These are phyloP conservation scores for Melipona beecheii DNA, from an alignment of 2,888 invertebrate species.

Conservation along the genomic window DNA sequence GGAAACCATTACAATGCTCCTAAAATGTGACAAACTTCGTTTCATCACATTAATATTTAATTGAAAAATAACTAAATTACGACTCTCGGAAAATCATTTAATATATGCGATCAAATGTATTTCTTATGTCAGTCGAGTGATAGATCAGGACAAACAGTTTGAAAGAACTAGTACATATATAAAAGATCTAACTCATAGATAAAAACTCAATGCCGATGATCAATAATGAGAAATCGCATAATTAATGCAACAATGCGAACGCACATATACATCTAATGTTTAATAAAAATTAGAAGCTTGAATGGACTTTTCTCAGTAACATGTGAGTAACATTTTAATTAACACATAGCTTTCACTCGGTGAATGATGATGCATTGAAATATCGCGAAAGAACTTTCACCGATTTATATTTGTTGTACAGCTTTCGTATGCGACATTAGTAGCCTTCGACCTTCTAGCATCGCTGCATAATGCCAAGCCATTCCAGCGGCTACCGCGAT, in stretches of 20 bases:
- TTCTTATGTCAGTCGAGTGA: background rate
- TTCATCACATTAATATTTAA: conserved; percentile 34
- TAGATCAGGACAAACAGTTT: background rate
- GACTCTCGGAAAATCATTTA: background rate
- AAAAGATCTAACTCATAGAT: background rate
- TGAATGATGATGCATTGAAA: conserved; percentile 27
- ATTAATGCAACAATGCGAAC: background rate
- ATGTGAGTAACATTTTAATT: conserved; percentile 62
- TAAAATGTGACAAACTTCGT: conserved; percentile 2
- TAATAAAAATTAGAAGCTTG: conserved; percentile 1
- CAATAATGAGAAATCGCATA: background rate
- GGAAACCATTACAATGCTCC: conserved; percentile 19
- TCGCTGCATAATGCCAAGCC: conserved; percentile 19
- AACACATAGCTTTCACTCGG: conserved; percentile 62
- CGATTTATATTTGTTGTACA: conserved; percentile 12
- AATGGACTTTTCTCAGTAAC: conserved; percentile 36
- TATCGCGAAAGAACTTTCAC: conserved; percentile 59
- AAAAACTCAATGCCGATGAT: too few relatives aligned
- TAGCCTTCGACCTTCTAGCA: conserved; percentile 31
- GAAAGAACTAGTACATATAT: background rate
- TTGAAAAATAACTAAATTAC: conserved; percentile 14
- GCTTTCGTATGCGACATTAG: conserved; percentile 15
- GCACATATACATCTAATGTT: background rate
- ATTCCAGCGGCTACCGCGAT: conserved; percentile 12
- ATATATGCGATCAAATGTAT: background rate